phyloP scores from a whole-genome alignment of 2,113 vertebrate genomes.

The Corvus moneduloides region DNA sequence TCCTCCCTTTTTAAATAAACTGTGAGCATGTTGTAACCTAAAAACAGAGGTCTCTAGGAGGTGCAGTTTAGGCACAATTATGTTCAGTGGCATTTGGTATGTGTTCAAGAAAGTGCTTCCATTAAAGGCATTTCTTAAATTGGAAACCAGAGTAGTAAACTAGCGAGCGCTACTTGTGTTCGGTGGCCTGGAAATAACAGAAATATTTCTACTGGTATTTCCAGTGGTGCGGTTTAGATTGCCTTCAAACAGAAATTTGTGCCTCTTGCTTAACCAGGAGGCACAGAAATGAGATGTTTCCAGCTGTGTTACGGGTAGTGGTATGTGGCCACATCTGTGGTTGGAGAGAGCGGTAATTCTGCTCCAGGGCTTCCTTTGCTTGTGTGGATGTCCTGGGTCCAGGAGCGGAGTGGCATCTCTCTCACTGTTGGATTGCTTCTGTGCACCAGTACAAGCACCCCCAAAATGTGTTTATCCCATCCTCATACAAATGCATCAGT shows the following conservation, averaged over 20 bases:
- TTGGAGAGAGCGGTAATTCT: not conserved
- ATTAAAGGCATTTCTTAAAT: not conserved
- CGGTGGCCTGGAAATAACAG: conserved; percentile 31
- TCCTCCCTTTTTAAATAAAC: not conserved
- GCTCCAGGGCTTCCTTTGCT: not conserved
- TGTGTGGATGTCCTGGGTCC: not conserved
- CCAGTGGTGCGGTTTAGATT: not conserved
- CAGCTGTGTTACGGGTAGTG: not conserved
- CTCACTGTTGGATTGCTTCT: not conserved
- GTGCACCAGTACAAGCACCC: not conserved
- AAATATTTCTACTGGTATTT: not conserved
- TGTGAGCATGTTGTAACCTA: no score
- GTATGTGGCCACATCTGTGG: not conserved
- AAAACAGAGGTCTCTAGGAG: not conserved
- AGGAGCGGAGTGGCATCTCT: not conserved
- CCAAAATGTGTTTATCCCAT: not conserved
- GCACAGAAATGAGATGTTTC: not conserved
- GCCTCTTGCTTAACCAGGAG: not conserved
- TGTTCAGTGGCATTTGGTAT: not conserved
- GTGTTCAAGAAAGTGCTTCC: not conserved
- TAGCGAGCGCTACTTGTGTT: not conserved
- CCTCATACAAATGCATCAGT: not conserved
- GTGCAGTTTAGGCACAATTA: not conserved
- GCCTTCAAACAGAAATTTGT: not conserved
- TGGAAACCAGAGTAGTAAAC: conserved; percentile 28